Base-by-base conservation (phyloP, 2,113 vertebrate genomes). In the Pycnonotus jocosus region DNA sequence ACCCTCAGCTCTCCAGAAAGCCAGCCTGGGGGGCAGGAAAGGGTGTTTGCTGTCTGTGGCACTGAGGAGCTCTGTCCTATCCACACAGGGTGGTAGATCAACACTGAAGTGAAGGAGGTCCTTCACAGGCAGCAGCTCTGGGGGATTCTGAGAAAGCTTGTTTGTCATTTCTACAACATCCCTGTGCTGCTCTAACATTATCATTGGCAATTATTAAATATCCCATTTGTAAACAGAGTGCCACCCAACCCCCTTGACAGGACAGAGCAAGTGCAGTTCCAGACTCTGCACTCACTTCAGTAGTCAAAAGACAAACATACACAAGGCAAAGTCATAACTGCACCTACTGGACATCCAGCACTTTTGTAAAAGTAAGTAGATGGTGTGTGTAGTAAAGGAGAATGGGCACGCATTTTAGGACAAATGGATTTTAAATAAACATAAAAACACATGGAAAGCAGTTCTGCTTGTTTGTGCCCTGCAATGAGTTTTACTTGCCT, bases 1-100 rank as follows among this genome's bases (percentile, higher is more conserved):
- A 5, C 4, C 4, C 10, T 25, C 4, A 11, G 45, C 20, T 70
- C 38, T 69, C 12, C 45, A 71, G 42, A 74, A 66, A 68, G 18
- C 5, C 4, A 4, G 7, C 8, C 10, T 5, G 2, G 1, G 1
- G 5, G 5, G 2, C 12, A 54, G 4, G 24, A 37, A 74, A 56
- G 5, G 4, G 2, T 62, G 10, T 84, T 84, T 89, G 16, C 6
- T 70, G 6, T 24, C 38, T 37, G 42, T 53, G n/a, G 57, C 40
- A 28, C n/a, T 54, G 45, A 16, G 37, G 30, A 62, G 13, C 22
- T 54, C 45, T 20, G 2, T 65, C 12, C 45, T 48, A 23, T 38
- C 25, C 37, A 13, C 21, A 12, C 20, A 48, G 24, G 8, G 6
- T 16, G 6, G 45, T 4, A 60, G 33, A n/a, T 56, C 11, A 48